Evolutionary conservation across 2,113 vertebrate genomes (phyloP).

Genomic region (Tursiops truncatus): DNA sequence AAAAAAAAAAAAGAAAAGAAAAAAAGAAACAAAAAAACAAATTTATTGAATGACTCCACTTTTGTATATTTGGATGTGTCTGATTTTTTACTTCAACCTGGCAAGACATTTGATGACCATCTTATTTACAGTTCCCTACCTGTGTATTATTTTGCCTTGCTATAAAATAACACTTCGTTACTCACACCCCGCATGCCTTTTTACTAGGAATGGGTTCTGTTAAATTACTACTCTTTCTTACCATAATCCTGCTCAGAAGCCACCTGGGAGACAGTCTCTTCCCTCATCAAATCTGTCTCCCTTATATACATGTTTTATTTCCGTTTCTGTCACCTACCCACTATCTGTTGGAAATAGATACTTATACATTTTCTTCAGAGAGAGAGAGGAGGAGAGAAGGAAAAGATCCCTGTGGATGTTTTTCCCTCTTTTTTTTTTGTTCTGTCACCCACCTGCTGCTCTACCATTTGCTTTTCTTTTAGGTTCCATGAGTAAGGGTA

Average conservation of each 20-base stretch:
- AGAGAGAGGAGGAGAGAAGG: background rate
- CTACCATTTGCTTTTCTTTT: conserved; percentile 64
- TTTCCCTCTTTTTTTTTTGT: background rate
- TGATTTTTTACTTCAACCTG: background rate
- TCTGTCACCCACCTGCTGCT: conserved; percentile 45
- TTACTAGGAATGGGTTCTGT: background rate
- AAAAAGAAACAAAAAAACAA: background rate
- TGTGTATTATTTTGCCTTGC: background rate
- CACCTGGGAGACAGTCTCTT: background rate
- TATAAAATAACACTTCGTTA: background rate
- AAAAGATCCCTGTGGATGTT: background rate
- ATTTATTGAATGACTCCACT: background rate
- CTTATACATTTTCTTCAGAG: conserved; percentile 14
- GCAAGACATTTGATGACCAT: background rate
- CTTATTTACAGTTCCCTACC: background rate
- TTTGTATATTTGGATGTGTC: background rate
- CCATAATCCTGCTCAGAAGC: background rate
- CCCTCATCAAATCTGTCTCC: background rate
- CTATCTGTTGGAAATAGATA: background rate
- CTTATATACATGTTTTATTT: background rate
- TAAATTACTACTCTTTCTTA: background rate
- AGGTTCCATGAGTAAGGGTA: conserved; percentile 58
- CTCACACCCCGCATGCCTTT: background rate
- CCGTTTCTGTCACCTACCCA: background rate
- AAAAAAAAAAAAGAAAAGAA: background rate